Conservation (phyloP, 2,113 vertebrate species). For the Rhagologus leucostigma region DNA sequence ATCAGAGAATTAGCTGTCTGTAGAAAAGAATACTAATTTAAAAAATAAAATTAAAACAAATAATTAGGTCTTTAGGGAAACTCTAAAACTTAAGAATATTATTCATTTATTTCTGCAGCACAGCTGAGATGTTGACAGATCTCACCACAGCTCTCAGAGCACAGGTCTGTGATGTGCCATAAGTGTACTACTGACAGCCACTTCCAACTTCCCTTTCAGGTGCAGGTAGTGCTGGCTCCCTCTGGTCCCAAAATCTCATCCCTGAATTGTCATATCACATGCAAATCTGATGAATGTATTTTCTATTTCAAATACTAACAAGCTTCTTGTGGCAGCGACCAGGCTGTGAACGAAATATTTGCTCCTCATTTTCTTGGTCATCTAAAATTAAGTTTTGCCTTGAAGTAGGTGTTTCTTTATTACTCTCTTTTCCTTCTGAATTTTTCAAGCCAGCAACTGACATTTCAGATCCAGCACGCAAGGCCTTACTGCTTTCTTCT, state of each 20-base stretch:
- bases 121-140: background rate
- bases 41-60: background rate
- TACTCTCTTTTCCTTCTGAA: slow-evolving; percentile 58
- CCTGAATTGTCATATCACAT: background rate
- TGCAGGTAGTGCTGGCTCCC: background rate
- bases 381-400: slow-evolving; percentile 55
- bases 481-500: slow-evolving; percentile 69
- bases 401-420: slow-evolving; percentile 46
- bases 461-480: slow-evolving; percentile 37
- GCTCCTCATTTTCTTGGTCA: slow-evolving; percentile 67
- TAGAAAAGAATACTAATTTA: background rate
- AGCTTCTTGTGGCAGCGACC: slow-evolving; percentile 68
- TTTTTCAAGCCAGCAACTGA: slow-evolving; percentile 64
- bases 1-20: background rate
- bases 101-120: background rate
- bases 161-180: background rate
- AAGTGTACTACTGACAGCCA: background rate
- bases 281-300: background rate
- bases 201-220: background rate
- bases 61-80: background rate
- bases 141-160: background rate
- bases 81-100: background rate
- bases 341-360: slow-evolving; percentile 73
- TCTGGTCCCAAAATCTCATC: background rate
- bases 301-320: slow-evolving; percentile 42